Evolutionary conservation across 1,140 invertebrate species (phyloP), one percentile per base, ranked within the genome.

Genomic region (Panulirus ornatus): DNA sequence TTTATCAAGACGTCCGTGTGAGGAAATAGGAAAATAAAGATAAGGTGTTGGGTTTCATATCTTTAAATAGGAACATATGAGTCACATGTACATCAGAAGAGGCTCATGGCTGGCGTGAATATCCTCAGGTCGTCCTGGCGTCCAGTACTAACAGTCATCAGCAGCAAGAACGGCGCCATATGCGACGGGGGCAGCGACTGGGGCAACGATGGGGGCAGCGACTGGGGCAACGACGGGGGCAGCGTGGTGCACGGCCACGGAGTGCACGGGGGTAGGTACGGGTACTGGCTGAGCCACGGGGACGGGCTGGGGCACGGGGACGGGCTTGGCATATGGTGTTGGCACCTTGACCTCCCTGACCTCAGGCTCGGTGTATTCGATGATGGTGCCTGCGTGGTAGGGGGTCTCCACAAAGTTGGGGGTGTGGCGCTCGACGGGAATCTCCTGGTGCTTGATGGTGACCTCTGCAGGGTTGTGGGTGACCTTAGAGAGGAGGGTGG

Each of bases 311-410:
- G 54, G 1, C 73, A 88, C 85, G 42, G 85, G 38, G 11, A 76
- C 44, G 22, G 85, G 85, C 54, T 76, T 42, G 54, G 75, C 85
- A 47, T 79, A 79, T 34, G 85, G 85, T 3, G 85, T 88, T 19
- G 85, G 51, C 34, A 88, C 85, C 75, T 88, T 79, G 36, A 71
- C 5, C 30, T 88, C 75, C 75, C 81, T 88, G 14, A 88, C 38
- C 38, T 81, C 51, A 63, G 85, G 85, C n/a, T 63, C 75, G 8
- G 73, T 63, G 40, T 88, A 88, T 36, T 78, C 70, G 75, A 66
- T 22, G 75, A 88, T 88, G 85, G 85, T 79, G 54, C 85, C 85
- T n/a, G 85, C 85, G 54, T 88, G 85, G 85, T 66, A 88, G 85
- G 85, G 85, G 11, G 47, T 78, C 22, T 88, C 85, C 42, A 88